Evolutionary conservation across 2,797 vertebrate species (phyloP), one percentile per base, ranked within the genome.

Genomic region (Euthynnus affinis): DNA sequence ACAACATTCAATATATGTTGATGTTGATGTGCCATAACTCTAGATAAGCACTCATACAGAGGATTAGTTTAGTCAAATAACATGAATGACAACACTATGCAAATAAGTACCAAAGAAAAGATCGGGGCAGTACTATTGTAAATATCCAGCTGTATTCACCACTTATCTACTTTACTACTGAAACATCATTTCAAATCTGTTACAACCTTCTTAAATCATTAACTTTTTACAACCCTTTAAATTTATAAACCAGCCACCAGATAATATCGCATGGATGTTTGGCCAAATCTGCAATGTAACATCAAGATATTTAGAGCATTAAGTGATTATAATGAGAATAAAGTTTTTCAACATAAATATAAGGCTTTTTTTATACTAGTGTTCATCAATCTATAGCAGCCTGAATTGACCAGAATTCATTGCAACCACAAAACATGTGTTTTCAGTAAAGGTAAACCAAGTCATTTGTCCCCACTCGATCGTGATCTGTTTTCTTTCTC

Each of bases 81-180:
- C 40, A 42, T 23, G 34, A 8, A 83, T 71, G 14, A 82, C 51
- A 42, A 14, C 46, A 51, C n/a, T 72, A 89, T 82, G 88, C 83
- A 89, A 87, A 87, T 71, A 37, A 62, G 67, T 1, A 25, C 9
- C 61, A 59, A 77, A 77, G 56, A 72, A 85, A 87, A 82, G 66
- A 73, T 76, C 20, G 59, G 59, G 74, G 49, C 69, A 76, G 56
- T 23, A 51, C 53, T 34, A 23, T 55, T 37, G 66, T 40, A 52
- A 58, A 37, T 27, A 27, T 49, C 23, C 58, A 65, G 52, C 15
- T 59, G 3, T 55, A 56, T 27, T 46, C 32, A 73, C 18, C 27
- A 6, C 12, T 14, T 13, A 13, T 40, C 27, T 52, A 17, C 44
- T 8, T 9, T 1, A 18, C 18, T 25, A 40, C 55, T 0, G 1